Base-by-base conservation (phyloP, 1,140 invertebrate species). In the Plutomurus gul region DNA sequence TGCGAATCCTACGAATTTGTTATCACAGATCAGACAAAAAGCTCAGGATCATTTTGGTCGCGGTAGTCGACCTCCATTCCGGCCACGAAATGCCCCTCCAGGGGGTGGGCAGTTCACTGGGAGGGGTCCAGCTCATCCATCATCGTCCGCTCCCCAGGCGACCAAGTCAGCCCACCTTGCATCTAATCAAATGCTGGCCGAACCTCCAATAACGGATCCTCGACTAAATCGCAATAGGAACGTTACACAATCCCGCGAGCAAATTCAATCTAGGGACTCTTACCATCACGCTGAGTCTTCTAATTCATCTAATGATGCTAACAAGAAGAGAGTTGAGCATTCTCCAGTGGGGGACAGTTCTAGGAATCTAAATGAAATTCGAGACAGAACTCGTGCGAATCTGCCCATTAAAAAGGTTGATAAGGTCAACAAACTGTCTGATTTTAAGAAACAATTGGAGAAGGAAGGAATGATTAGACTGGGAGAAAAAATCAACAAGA, bases 161-260 rank as follows among this genome's bases (percentile, higher is more conserved):
- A 13, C 16, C 56, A 56, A 73, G 74, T 22, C 20, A 60, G 33
- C 77, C 3, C 49, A 60, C 13, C 43, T 78, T 27, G 77, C 77
- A 22, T 74, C 77, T 10, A 78, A 78, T 40, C 77, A 78, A 74
- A 78, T 78, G 49, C 25, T 39, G 0, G 56, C 77, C 10, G 77
- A 73, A 10, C 43, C 43, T 1, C 71, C 77, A 7, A 36, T n/a
- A 2, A 6, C 18, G 11, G 77, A 78, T 60, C 77, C 77, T 7
- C 25, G 77, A 43, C 36, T 70, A 6, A 33, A 65, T 65, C 56
- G 56, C 4, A 65, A 65, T n/a, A 25, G 56, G 27, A 51, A 13
- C 27, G 18, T 20, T n/a, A n/a, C n/a, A 11, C n/a, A 72, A 30
- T 16, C 36, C 20, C 22, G 8, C 39, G 27, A 18, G 4, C n/a